Evolutionary conservation across 2,888 invertebrate genomes (phyloP).

Genomic region (Clistopyga incitator): DNA sequence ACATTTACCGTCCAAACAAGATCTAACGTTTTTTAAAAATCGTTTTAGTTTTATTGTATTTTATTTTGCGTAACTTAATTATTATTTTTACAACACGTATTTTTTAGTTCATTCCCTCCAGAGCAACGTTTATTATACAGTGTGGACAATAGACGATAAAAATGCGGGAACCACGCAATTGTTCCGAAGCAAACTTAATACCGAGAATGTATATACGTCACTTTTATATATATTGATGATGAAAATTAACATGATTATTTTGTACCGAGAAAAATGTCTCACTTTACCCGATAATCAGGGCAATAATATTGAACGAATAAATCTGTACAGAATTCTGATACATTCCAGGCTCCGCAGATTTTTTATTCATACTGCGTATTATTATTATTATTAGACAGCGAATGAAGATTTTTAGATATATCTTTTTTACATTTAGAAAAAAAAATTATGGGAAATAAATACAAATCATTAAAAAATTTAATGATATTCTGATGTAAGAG

Average conservation of each 20-base stretch:
- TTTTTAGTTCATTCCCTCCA: conserved; percentile 43
- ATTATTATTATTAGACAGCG: neutral
- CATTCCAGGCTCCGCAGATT: conserved; percentile 54
- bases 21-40: conserved; percentile 74
- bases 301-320: conserved; percentile 67
- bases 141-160: conserved; percentile 47
- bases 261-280: conserved; percentile 67
- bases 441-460: no score
- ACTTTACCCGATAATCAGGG: conserved; percentile 67
- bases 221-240: conserved; percentile 61
- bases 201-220: conserved; percentile 65
- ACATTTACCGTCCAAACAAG: conserved; percentile 82
- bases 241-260: conserved; percentile 63
- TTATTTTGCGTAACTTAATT: conserved; percentile 58
- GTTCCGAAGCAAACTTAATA: conserved; percentile 48
- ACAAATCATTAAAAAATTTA: no score
- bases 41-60: conserved; percentile 72
- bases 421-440: no score
- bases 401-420: no score
- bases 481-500: no score
- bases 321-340: conserved; percentile 69
- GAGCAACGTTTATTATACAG: conserved; percentile 27
- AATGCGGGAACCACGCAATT: conserved; percentile 38
- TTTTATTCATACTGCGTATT: conserved; percentile 28
- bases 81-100: conserved; percentile 57